Percentiles rank a stretch among this genome's conserved stretches.
Evolutionary conservation across 2,888 invertebrate genomes (phyloP).

Genomic region (Sclerodermus sp.): DNA sequence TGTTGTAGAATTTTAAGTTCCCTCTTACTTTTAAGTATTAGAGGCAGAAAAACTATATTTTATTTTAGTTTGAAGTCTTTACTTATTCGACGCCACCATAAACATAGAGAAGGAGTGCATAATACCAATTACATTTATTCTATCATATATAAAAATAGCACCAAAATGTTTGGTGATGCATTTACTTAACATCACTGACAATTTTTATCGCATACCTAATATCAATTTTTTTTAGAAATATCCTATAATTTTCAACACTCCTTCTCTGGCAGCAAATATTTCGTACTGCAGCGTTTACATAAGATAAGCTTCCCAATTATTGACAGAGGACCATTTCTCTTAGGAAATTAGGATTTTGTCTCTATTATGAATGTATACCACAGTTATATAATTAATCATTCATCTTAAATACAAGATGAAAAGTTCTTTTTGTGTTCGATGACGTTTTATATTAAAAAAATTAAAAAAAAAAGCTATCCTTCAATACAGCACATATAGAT

Average conservation of each 20-base stretch:
- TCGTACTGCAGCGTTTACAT: background rate
- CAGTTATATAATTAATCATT: too few relatives aligned
- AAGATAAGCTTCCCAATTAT: too few relatives aligned
- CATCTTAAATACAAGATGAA: too few relatives aligned
- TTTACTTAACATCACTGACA: background rate
- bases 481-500: conserved; percentile 12
- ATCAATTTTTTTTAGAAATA: conserved; percentile 5
- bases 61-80: conserved; percentile 5
- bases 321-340: too few relatives aligned
- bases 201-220: background rate
- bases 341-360: too few relatives aligned
- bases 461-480: too few relatives aligned
- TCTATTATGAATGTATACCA: too few relatives aligned
- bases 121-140: conserved; percentile 17
- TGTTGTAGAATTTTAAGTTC: conserved; percentile 2
- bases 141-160: conserved; percentile 34
- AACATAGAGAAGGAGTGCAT: conserved; percentile 30
- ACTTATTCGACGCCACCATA: conserved; percentile 6
- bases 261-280: conserved; percentile 22
- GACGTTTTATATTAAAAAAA: too few relatives aligned
- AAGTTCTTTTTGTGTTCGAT: too few relatives aligned
- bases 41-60: conserved; percentile 4
- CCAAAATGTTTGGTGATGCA: conserved; percentile 18
- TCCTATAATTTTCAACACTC: conserved; percentile 20
- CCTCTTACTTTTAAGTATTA: background rate